Conservation (phyloP, 2,113 vertebrate species). For the Orthonyx spaldingii region DNA sequence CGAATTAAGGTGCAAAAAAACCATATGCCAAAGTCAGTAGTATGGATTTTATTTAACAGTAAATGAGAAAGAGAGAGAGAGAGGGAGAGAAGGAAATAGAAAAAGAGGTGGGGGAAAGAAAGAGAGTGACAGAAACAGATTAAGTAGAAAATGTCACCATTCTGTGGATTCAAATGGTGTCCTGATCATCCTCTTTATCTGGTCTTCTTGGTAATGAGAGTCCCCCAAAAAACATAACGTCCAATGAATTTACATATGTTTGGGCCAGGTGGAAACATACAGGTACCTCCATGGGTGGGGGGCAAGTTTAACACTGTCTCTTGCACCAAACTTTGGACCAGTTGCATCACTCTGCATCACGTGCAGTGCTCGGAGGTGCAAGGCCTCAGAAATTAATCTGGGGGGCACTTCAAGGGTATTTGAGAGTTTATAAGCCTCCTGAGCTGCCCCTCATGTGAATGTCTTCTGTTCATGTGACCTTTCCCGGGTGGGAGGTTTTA, state of each 20-base stretch:
- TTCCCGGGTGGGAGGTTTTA: rapidly evolving
- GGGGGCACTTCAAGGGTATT: neutral
- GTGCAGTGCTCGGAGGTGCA: neutral
- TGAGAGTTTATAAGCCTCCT: neutral
- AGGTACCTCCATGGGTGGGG: rapidly evolving
- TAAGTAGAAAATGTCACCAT: neutral
- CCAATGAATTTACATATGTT: neutral
- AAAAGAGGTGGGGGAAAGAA: neutral
- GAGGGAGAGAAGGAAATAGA: neutral
- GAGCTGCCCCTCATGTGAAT: neutral
- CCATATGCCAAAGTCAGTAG: neutral
- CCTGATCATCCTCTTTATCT: neutral
- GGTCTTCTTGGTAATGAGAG: neutral
- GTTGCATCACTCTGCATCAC: neutral
- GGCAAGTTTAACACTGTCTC: neutral
- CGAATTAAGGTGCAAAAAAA: neutral
- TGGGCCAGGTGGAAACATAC: neutral
- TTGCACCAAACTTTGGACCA: neutral
- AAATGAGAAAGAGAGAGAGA: neutral
- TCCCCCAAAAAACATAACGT: neutral
- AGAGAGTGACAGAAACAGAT: neutral
- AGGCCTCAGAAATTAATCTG: neutral
- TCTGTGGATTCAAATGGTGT: rapidly evolving
- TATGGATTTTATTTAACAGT: neutral
- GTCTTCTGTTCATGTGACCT: too few relatives aligned